Conservation (phyloP, 2,888 invertebrate species). For the Papilio elwesi region DNA sequence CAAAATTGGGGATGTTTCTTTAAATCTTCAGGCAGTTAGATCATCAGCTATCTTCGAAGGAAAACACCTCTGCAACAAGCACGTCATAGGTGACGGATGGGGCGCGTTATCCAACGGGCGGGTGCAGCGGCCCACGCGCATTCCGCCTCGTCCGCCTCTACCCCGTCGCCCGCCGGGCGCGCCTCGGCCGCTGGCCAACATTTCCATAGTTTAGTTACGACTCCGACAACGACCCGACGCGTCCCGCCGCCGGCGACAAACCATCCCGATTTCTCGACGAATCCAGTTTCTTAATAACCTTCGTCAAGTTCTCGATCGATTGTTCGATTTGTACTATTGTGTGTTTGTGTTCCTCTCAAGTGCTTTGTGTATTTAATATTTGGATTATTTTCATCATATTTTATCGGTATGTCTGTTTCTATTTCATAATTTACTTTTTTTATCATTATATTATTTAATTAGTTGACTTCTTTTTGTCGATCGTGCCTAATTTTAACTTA, state of each 20-base stretch:
- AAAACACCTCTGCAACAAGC: conserved; percentile 81
- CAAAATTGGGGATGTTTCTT: not conserved
- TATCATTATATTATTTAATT: not conserved
- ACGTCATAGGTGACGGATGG: conserved; percentile 73
- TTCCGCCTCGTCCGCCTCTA: conserved; percentile 78
- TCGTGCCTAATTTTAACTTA: not conserved
- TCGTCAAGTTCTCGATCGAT: conserved; percentile 72
- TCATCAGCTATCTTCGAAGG: conserved; percentile 77
- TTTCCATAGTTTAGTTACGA: conserved; percentile 84
- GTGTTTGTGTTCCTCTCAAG: conserved; percentile 67
- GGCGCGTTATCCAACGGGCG: conserved; percentile 70
- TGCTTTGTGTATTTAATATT: conserved; percentile 57
- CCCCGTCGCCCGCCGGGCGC: conserved; percentile 56
- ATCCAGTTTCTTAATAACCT: conserved; percentile 68
- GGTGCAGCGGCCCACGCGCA: conserved; percentile 76
- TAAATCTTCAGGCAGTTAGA: conserved; percentile 53
- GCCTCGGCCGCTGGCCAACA: conserved; percentile 79
- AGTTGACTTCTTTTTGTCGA: not conserved
- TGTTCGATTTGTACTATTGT: conserved; percentile 52
- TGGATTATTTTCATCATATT: conserved; percentile 63
- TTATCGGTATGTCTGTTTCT: conserved; percentile 43
- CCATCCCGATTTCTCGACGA: conserved; percentile 73
- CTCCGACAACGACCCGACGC: conserved; percentile 85
- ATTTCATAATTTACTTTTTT: conserved; percentile 38
- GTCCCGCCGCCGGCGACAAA: conserved; percentile 82